Conservation (phyloP, 2,797 vertebrate genomes). For the Sebastes matsubarae region DNA sequence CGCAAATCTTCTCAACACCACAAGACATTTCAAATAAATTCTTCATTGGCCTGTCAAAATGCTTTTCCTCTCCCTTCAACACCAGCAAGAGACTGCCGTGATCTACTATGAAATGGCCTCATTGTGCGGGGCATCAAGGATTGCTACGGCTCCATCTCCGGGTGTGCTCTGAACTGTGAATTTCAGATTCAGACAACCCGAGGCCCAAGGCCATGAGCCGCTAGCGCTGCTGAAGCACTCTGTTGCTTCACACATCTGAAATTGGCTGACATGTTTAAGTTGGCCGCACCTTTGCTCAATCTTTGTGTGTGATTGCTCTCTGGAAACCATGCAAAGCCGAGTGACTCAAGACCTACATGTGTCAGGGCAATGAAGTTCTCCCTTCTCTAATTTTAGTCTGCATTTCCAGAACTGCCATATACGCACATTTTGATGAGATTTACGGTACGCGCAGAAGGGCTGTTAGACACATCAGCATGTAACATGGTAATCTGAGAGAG, state of each 20-base stretch:
- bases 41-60: slow-evolving; percentile 83
- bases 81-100: slow-evolving; percentile 71
- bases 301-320: slow-evolving; percentile 53
- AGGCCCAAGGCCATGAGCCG: slow-evolving; percentile 76
- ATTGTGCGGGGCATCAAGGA: slow-evolving; percentile 76
- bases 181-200: slow-evolving; percentile 78
- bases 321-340: slow-evolving; percentile 54
- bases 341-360: slow-evolving; percentile 78
- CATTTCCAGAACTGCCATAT: slow-evolving; percentile 61
- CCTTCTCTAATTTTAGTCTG: slow-evolving; percentile 53
- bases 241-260: slow-evolving; percentile 79
- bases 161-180: slow-evolving; percentile 82
- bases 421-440: slow-evolving; percentile 71
- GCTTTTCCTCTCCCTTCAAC: slow-evolving; percentile 80
- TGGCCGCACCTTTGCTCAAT: slow-evolving; percentile 73
- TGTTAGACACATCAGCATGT: slow-evolving; percentile 64
- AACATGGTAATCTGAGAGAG: slow-evolving; percentile 67
- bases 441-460: slow-evolving; percentile 36
- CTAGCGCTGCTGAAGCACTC: slow-evolving; percentile 71
- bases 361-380: slow-evolving; percentile 73
- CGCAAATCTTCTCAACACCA: slow-evolving; percentile 77
- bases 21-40: slow-evolving; percentile 84
- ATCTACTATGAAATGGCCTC: slow-evolving; percentile 81
- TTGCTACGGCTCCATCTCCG: slow-evolving; percentile 69
- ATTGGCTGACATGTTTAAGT: slow-evolving; percentile 81